Base-by-base conservation (phyloP, 2,888 invertebrate species). In the Aphodius granarius region DNA sequence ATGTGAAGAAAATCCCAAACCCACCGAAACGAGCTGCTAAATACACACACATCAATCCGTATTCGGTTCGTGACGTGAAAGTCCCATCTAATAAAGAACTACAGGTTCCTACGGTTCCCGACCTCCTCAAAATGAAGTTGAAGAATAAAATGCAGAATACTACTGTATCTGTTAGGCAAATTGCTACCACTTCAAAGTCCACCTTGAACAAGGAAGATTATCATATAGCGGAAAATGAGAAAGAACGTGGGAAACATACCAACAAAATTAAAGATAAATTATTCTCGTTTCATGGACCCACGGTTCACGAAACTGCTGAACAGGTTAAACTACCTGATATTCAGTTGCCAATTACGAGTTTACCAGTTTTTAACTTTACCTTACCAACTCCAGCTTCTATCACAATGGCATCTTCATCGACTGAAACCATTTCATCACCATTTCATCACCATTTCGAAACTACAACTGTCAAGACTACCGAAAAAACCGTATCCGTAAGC, bases 1-100 rank as follows among this genome's bases (percentile, higher is more conserved):
- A 96, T 85, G 95, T 94, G 0, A 93, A 92, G 83, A 93, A 93
- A 83, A 94, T 95, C 85, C 94, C 94, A 2, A 80, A 88, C n/a
- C 86, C 86, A 66, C 79, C 85, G 22, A 86, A 84, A 76, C 84
- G 77, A 70, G 79, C 79, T 63, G 66, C 72, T 78, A 83, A 80
- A 76, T 84, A 83, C 78, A 80, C 82, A n/a, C 84, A 43, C 72
- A 72, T 84, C 17, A 83, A 83, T 15, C 86, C 86, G 0, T 86
- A 86, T 77, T 72, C 80, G 3, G 71, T 81, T 15, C 76, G 82
- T 68, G 81, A 82, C 22, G 76, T 79, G 19, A 83, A 83, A 76
- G 79, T 76, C 9, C 76, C 84, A 43, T 83, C 84, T 5, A 86
- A 82, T 74, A 86, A 85, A 81, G 91, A 91, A 81, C 85, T 92